These are phyloP conservation scores for Myotis planiceps DNA, from an alignment of 2,797 vertebrate genomes.

Conservation along the genomic window DNA sequence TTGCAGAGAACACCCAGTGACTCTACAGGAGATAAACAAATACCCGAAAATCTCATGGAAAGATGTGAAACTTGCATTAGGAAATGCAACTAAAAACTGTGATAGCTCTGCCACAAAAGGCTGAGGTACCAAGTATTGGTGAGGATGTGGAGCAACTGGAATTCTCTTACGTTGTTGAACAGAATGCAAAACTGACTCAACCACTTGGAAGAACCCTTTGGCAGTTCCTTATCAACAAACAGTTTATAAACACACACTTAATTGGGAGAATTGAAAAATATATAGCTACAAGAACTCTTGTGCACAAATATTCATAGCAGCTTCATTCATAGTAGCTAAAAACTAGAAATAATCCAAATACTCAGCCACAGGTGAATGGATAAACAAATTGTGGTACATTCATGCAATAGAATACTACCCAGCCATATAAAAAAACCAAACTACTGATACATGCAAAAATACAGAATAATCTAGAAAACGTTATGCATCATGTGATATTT, in stretches of 20 bases:
- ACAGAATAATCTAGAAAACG: not conserved
- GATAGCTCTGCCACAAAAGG: not conserved
- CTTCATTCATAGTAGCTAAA: not conserved
- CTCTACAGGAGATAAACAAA: not conserved
- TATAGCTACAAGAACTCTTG: not conserved
- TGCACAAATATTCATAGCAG: not conserved
- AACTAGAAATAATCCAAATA: slow-evolving; percentile 1
- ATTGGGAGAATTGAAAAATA: not conserved
- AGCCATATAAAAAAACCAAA: not conserved
- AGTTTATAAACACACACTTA: not conserved
- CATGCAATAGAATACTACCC: not conserved
- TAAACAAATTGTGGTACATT: not conserved
- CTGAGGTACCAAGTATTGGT: not conserved
- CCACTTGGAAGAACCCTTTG: not conserved
- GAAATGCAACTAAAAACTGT: not conserved
- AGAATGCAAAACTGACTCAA: not conserved
- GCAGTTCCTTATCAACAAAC: not conserved
- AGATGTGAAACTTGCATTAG: not conserved
- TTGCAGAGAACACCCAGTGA: not conserved
- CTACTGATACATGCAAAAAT: not conserved
- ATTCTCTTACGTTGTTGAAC: not conserved
- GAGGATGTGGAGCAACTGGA: not conserved
- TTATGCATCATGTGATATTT: not conserved
- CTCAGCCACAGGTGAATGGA: not conserved
- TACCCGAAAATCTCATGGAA: not conserved